Base-by-base conservation (phyloP, 1,140 invertebrate species). In the Listronotus oregonensis region DNA sequence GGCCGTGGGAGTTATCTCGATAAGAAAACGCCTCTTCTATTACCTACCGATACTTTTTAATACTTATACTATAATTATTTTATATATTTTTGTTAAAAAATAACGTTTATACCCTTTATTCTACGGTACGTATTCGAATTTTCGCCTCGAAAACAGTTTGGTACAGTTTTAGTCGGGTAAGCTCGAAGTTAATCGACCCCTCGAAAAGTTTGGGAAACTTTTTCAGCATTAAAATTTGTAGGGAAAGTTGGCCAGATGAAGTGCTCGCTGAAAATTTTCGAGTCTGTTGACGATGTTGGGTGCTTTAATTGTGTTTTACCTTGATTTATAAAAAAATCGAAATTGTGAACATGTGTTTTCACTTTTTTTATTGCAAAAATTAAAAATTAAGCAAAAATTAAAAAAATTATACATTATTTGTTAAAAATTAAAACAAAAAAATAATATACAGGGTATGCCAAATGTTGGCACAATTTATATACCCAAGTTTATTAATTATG, bases 141-240 rank as follows among this genome's bases (percentile, higher is more conserved):
- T 67, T 67, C 51, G 50, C 47, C 68, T 66, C 56, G 62, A 56
- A 72, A 75, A 73, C 71, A 70, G 73, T 74, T 74, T 71, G 72
- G 73, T 74, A 74, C 75, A 76, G 64, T 75, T 76, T 76, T 72
- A 70, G 74, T 64, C 67, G 67, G 73, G 70, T 74, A 73, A 67
- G 66, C 72, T 72, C 71, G 66, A 73, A 75, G 74, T 77, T 77
- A 77, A 77, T 77, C 75, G 74, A 77, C 75, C 75, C 75, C 75
- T 77, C 75, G 73, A 65, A 75, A 76, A 77, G 72, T 74, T 77
- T 75, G 66, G 59, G 62, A 74, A 75, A 77, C 74, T 75, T 77
- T 77, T 77, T 77, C 74, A 71, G 70, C 75, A 74, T 75, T 74
- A 73, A 75, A 77, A 75, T 75, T 75, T 75, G 75, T 73, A 72